These are phyloP conservation scores for Nilaparvata lugens DNA, from an alignment of 1,140 invertebrate genomes.

Conservation along the genomic window DNA sequence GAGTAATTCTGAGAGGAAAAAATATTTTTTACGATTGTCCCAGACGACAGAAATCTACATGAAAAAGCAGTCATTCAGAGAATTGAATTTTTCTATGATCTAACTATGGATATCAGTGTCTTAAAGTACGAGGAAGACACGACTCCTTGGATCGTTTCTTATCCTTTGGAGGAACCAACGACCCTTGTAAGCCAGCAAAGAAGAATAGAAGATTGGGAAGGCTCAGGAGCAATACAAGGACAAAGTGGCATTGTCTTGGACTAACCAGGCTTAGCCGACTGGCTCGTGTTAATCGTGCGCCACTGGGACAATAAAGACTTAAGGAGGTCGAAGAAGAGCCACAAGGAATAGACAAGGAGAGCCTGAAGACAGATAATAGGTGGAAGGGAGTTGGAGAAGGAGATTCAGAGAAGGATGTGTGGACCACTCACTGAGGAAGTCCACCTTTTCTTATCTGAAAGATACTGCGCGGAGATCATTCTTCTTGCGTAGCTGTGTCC, in stretches of 20 bases:
- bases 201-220: constrained; percentile 1
- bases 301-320: too few relatives aligned
- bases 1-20: too few relatives aligned
- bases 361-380: not conserved
- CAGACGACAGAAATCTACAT: too few relatives aligned
- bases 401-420: not conserved
- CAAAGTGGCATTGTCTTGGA: too few relatives aligned
- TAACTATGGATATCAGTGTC: not conserved
- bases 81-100: too few relatives aligned
- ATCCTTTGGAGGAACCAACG: too few relatives aligned
- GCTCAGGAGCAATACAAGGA: not conserved
- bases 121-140: not conserved
- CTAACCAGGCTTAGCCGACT: too few relatives aligned
- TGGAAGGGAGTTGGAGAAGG: not conserved
- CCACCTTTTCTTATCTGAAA: not conserved
- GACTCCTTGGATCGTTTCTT: too few relatives aligned
- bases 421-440: constrained; percentile 1
- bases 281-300: too few relatives aligned
- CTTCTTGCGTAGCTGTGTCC: not conserved
- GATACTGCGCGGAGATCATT: not conserved
- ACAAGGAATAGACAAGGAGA: not conserved
- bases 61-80: too few relatives aligned
- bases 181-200: too few relatives aligned
- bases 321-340: constrained; percentile 1
- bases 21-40: too few relatives aligned